Base-by-base conservation (phyloP, 2,888 invertebrate species). In the Cephalotes varians region DNA sequence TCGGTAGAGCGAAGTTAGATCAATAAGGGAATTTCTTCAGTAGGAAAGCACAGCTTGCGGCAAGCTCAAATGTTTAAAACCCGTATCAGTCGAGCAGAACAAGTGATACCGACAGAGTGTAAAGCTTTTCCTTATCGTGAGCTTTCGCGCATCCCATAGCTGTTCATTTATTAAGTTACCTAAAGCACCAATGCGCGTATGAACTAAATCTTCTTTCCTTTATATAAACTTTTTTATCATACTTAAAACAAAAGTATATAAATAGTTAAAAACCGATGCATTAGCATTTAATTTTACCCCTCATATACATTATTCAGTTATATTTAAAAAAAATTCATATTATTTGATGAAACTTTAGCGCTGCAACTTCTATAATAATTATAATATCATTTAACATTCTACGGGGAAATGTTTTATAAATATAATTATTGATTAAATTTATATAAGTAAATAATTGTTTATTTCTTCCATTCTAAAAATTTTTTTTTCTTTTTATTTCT, bases 21-120 rank as follows among this genome's bases (percentile, higher is more conserved):
- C 87, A 65, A 87, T 87, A 85, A 25, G n/a, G 40, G 34, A 69
- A 49, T 72, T 64, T 40, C 65, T 76, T 44, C 80, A 71, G 76
- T 87, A 84, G 84, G 31, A 60, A 72, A 69, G 54, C 58, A 44
- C 80, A 49, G 15, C 40, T 71, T 34, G 15, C n/a, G 28, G 18
- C 49, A 72, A 76, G 28, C 37, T 64, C 21, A 31, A 81, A 74
- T 73, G 18, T 79, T 85, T 64, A 74, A 85, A 81, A 40, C 56
- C 2, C 47, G 10, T 87, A 87, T 73, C 87, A 84, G 60, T 83
- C 4, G 87, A 58, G 88, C 47, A 47, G 71, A 74, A 21, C 10
- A 10, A 31, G 21, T 12, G 74, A 77, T 87, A 87, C 82, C 87
- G 85, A 82, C 85, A 31, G 85, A 58, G 85, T 58, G 49, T 40